Conservation (phyloP, 2,888 invertebrate species). For the Sturmia bella region DNA sequence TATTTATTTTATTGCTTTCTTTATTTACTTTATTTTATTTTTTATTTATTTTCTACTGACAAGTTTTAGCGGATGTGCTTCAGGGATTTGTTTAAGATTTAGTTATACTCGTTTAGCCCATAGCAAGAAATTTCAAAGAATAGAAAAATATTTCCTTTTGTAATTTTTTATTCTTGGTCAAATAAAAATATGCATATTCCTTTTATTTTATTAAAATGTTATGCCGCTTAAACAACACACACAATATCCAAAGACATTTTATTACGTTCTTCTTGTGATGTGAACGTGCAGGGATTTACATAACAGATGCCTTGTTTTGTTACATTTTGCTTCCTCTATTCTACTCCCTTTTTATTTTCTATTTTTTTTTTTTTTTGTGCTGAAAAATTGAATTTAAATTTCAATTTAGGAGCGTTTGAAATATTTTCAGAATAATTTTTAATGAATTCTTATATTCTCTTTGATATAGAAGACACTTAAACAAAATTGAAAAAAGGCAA, state of each 20-base stretch:
- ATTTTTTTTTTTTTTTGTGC: too few species aligned
- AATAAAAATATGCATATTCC: conserved; percentile 49
- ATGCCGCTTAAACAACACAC: background rate
- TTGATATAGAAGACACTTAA: too few species aligned
- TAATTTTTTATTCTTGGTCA: conserved; percentile 20
- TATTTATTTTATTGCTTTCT: conserved; percentile 24
- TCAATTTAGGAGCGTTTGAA: too few species aligned
- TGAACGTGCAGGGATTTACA: conserved; percentile 52
- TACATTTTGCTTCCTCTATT: background rate
- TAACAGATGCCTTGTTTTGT: conserved; percentile 16
- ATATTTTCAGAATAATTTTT: too few species aligned
- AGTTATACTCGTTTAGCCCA: background rate
- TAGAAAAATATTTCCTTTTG: background rate
- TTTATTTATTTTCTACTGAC: conserved; percentile 37
- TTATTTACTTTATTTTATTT: conserved; percentile 35
- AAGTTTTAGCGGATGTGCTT: conserved; percentile 53
- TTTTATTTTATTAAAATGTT: conserved; percentile 31
- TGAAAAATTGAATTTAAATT: background rate
- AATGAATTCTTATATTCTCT: too few species aligned
- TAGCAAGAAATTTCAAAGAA: background rate
- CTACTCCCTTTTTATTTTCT: too few species aligned
- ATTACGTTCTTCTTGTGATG: conserved; percentile 27
- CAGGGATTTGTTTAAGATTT: conserved; percentile 35
- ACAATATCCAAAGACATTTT: background rate
- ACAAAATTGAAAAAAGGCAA: too few species aligned